A percentile compares a stretch with the other conserved stretches of the same genome.
Conservation (phyloP, 2,113 vertebrate species). For the Caranx melampygus region DNA sequence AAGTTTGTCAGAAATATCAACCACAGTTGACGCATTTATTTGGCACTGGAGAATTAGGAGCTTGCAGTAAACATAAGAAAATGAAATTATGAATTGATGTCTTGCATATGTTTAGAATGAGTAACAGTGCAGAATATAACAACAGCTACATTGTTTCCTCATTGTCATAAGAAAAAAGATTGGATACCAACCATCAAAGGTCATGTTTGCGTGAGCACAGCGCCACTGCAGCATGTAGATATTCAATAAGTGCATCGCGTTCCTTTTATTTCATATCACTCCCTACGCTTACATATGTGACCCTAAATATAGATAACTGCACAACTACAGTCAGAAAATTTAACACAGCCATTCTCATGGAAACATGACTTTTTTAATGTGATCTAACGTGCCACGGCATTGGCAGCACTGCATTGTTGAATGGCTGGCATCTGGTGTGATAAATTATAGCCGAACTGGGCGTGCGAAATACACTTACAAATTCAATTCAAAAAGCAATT, state of each 20-base stretch:
- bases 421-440: conserved; percentile 45
- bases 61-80: no score
- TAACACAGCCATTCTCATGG: conserved; percentile 16
- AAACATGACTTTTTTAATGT: conserved; percentile 38
- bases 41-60: no score
- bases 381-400: conserved; percentile 17
- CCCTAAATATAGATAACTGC: conserved; percentile 9
- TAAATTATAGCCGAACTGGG: conserved; percentile 39
- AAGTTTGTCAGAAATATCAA: not conserved
- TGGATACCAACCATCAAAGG: conserved; percentile 14
- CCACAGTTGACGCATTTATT: not conserved
- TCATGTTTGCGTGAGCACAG: not conserved
- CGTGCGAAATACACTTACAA: conserved; percentile 27
- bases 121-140: not conserved
- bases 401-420: conserved; percentile 20
- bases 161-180: not conserved
- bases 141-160: not conserved
- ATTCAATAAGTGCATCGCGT: not conserved
- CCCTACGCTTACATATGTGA: not conserved
- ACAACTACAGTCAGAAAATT: conserved; percentile 1
- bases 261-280: conserved; percentile 8
- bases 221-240: conserved; percentile 9
- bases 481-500: conserved; percentile 50
- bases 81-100: not conserved
- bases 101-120: not conserved